A percentile compares a stretch with the other conserved stretches of the same genome.
Conservation (phyloP, 2,797 vertebrate species). For the Lepidocolaptes lacrymiger region DNA sequence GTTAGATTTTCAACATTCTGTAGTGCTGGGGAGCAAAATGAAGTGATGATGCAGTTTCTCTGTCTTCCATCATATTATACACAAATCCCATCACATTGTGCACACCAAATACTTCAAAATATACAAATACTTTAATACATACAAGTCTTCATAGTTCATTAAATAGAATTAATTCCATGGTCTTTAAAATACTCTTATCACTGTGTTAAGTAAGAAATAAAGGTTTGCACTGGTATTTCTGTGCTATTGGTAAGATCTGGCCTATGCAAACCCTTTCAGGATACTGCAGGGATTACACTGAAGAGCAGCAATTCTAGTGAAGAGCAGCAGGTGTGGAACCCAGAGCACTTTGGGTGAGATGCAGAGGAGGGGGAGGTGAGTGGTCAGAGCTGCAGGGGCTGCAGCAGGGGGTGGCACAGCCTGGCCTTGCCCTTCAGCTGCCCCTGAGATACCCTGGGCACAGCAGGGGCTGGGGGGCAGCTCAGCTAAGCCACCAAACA, state of each 20-base stretch:
- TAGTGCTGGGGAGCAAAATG: not conserved
- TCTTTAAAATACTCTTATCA: not conserved
- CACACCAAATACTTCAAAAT: slow-evolving; percentile 38
- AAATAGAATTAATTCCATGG: slow-evolving; percentile 14
- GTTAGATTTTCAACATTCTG: not conserved
- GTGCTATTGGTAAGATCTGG: not conserved
- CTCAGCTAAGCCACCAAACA: not conserved
- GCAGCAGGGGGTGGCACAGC: not conserved
- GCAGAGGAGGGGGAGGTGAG: not conserved
- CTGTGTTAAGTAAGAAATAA: not conserved
- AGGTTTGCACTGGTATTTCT: not conserved
- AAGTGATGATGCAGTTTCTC: not conserved
- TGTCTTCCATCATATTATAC: not conserved
- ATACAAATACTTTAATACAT: slow-evolving; percentile 52
- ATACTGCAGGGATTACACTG: not conserved
- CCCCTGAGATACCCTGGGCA: not conserved
- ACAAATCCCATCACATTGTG: not conserved
- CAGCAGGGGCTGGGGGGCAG: not conserved
- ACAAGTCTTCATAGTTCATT: not conserved
- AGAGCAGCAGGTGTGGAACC: not conserved
- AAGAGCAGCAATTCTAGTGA: not conserved
- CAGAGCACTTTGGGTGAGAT: not conserved
- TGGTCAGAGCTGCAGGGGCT: not conserved
- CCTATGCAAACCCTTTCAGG: not conserved
- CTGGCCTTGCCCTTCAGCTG: not conserved